Evolutionary conservation across 2,888 invertebrate species (phyloP).

Genomic region (Abrostola tripartita): DNA sequence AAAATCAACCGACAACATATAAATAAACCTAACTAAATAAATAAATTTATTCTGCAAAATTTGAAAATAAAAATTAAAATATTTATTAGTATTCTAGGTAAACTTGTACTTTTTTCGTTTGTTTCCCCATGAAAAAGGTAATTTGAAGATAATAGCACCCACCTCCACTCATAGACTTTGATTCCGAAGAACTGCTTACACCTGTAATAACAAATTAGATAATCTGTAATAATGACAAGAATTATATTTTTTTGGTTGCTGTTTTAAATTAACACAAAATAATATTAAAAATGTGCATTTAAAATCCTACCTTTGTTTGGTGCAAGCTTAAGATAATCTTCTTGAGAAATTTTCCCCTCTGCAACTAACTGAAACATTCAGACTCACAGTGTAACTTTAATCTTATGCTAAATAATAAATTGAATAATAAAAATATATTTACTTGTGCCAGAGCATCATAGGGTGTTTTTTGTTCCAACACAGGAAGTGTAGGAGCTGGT

Average conservation of each 20-base stretch:
- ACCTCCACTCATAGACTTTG: constrained; percentile 73
- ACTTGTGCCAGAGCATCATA: constrained; percentile 84
- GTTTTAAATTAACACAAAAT: background rate
- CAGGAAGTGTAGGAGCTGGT: constrained; percentile 47
- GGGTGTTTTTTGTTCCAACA: constrained; percentile 60
- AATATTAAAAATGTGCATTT: constrained; percentile 9
- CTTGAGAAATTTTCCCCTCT: constrained; percentile 82
- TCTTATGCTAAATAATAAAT: constrained; percentile 16
- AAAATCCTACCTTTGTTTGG: constrained; percentile 78
- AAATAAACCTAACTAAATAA: background rate
- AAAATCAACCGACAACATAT: background rate
- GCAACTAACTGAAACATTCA: constrained; percentile 83
- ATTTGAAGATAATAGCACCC: constrained; percentile 59
- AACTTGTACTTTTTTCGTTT: background rate
- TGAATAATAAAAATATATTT: constrained; percentile 60
- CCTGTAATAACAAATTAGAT: constrained; percentile 69
- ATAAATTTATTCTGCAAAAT: background rate
- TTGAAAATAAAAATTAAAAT: background rate
- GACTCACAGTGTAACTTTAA: constrained; percentile 29
- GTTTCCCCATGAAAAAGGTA: background rate
- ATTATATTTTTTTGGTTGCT: background rate
- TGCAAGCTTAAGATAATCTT: constrained; percentile 82
- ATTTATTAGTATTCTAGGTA: background rate
- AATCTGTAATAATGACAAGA: background rate
- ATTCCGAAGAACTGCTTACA: constrained; percentile 64